Conservation (phyloP, 2,113 vertebrate species). For the Sus scrofa region T2T-Sscrofa CM000826.6:40350501-40351000, state of each 20-base stretch:
- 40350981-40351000: background rate
- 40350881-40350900: background rate
- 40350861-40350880: background rate
- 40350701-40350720: background rate
- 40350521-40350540: slow-evolving; percentile 82
- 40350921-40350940: background rate
- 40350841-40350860: too few species aligned
- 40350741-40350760: fast-evolving
- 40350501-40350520: slow-evolving; percentile 77
- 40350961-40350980: background rate
- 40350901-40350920: background rate
- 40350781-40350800: background rate
- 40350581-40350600: slow-evolving; percentile 66
- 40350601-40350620: slow-evolving; percentile 77
- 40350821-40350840: background rate
- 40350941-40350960: background rate
- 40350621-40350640: slow-evolving; percentile 79
- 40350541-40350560: slow-evolving; percentile 78
- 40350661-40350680: slow-evolving; percentile 64
- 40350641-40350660: slow-evolving; percentile 77
- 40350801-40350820: background rate
- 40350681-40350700: slow-evolving; percentile 51
- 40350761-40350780: fast-evolving
- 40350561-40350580: slow-evolving; percentile 81
- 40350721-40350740: fast-evolving